Evolutionary conservation across 2,113 vertebrate species (phyloP).

Genomic region (Haliaeetus leucogaster): DNA sequence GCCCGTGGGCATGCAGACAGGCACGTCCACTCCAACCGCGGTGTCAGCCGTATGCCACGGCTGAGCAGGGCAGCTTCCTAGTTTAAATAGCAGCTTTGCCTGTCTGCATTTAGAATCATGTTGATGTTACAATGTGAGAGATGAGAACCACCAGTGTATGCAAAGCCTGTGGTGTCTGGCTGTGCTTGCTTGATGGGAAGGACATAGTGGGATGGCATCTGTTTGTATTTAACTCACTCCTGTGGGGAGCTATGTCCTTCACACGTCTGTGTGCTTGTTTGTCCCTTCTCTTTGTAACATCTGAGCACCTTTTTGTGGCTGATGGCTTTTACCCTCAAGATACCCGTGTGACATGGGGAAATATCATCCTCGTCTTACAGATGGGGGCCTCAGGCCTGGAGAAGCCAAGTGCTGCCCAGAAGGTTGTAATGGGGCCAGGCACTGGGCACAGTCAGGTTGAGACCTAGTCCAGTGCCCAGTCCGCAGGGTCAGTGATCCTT

Average conservation of each 20-base stretch:
- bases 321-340: neutral
- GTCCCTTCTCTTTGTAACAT: neutral
- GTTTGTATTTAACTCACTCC: neutral
- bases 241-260: neutral
- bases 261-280: neutral
- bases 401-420: neutral
- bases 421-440: neutral
- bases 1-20: neutral
- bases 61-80: neutral
- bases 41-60: neutral
- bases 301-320: neutral
- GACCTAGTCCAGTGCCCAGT: neutral
- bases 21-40: neutral
- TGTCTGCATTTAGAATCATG: neutral
- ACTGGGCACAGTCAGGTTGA: neutral
- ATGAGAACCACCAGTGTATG: neutral
- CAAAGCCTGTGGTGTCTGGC: neutral
- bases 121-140: neutral
- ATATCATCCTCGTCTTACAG: neutral
- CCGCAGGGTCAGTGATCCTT: neutral
- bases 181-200: neutral
- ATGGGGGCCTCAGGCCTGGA: neutral
- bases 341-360: rapidly evolving
- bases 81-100: neutral
- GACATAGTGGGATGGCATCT: neutral